Evolutionary conservation across 2,113 vertebrate genomes (phyloP), one percentile per base, ranked within the genome.

Genomic region (Setophaga petechia): DNA sequence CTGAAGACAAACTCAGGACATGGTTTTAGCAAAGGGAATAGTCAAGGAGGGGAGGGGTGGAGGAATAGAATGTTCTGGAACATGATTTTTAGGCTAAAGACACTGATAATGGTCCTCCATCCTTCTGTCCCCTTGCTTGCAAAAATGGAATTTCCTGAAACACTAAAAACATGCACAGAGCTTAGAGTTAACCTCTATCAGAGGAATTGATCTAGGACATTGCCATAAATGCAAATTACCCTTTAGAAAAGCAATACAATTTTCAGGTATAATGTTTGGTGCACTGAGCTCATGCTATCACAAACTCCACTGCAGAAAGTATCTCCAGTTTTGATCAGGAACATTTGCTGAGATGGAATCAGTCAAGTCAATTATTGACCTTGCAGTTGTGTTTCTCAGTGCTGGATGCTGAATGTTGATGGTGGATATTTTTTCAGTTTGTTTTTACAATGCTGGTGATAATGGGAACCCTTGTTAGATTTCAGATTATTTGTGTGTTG

Each of bases 341-440:
- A 66, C 77, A 57, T 27, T 65, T 79, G 27, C 30, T 27, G 46
- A 94, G 83, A 86, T 80, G 19, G 58, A 52, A 78, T 92, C 72
- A 51, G 23, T 54, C 21, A 15, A 21, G 74, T 91, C 58, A 95
- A 83, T 96, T 47, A 93, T 62, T 95, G 58, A 87, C 91, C 18
- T 79, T 41, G 27, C 6, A 58, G 0, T 27, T 59, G 30, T 47
- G 69, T 82, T 73, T 69, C 41, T 84, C 24, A 7, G 30, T 65
- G 59, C 62, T 83, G 71, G 41, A n/a, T 87, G 74, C 58, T 63
- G 33, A 65, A 10, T 72, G 61, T 78, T 84, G 54, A 39, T 27
- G 39, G 52, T 54, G 25, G 41, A 12, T 76, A 9, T 87, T 51
- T 57, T 88, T 78, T 5, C 35, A 52, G 39, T 43, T 39, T 47